Percentiles rank a stretch among this genome's conserved stretches.
Conservation (phyloP, 2,797 vertebrate genomes). For the Brachyrhaphis roseni region DNA sequence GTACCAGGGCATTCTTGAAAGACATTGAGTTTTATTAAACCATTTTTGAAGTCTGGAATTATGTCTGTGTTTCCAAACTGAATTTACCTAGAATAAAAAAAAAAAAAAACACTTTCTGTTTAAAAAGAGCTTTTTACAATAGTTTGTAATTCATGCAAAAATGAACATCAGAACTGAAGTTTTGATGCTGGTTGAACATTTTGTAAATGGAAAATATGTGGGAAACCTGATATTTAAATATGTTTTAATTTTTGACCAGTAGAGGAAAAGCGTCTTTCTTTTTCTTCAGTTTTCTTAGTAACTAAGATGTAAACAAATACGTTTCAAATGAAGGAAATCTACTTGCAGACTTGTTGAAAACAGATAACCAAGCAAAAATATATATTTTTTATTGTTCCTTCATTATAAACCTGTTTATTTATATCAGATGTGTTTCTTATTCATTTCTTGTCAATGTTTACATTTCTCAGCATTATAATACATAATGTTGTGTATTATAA, state of each 20-base stretch:
- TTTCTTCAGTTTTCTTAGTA: background rate
- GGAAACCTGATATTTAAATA: background rate
- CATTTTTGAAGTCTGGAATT: background rate
- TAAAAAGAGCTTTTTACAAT: background rate
- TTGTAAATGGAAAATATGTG: background rate
- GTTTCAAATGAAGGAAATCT: background rate
- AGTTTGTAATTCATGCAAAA: background rate
- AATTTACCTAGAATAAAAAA: background rate
- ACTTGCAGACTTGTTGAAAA: background rate
- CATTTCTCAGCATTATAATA: background rate
- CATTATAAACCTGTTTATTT: background rate
- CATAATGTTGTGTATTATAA: background rate
- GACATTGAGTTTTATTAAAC: background rate
- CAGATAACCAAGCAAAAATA: background rate
- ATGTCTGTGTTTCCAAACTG: background rate
- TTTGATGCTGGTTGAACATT: background rate
- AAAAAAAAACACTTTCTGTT: background rate
- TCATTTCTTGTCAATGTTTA: background rate
- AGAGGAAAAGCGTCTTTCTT: background rate
- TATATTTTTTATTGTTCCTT: background rate
- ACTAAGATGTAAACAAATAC: background rate
- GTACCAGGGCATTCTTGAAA: background rate
- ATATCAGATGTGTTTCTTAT: background rate
- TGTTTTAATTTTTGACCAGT: background rate
- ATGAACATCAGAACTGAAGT: background rate